Base-by-base conservation (phyloP, 2,888 invertebrate species). In the Drosophila merina region DNA sequence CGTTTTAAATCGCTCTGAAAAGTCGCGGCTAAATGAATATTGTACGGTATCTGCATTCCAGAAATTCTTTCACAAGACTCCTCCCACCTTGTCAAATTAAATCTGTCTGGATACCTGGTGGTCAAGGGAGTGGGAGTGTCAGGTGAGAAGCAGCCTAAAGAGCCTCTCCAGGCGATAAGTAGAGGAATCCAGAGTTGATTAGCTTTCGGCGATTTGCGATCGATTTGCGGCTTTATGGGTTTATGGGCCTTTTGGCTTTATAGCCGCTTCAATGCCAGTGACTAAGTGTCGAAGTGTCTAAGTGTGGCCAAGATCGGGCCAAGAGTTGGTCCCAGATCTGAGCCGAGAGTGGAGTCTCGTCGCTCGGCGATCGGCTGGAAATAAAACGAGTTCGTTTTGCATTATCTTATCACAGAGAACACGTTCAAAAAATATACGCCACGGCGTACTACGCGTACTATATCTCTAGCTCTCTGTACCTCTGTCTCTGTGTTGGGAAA, bases 321-420 rank as follows among this genome's bases (percentile, higher is more conserved):
- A 44, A 68, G 70, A 68, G 70, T 57, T 26, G 57, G 14, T 38
- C 48, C 47, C 28, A 9, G 52, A 67, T 52, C 63, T 47, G 45
- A 66, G 44, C 51, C 50, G 66, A 6, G 20, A 20, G 26, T 14
- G 28, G 33, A 44, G 28, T 25, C 14, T 28, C 10, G 14, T 33
- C 26, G 9, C 36, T 36, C 36, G 36, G 36, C 36, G 36, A n/a
- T 36, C 36, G 36, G 36, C 36, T 36, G 36, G 2, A 20, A 38
- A 26, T 30, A 5, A 28, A 58, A 26, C 36, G 10, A 45, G 44
- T 54, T 26, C 48, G 33, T 25, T 36, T n/a, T 3, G 5, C 33
- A 36, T 68, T 87, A 80, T 80, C 80, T 80, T 86, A 80, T 80
- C 80, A 55, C 26, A 6, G 10, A 25, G 50, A 66, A 80, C 68